Conservation (phyloP, 2,797 vertebrate genomes). For the Syngnathus rostellatus region DNA sequence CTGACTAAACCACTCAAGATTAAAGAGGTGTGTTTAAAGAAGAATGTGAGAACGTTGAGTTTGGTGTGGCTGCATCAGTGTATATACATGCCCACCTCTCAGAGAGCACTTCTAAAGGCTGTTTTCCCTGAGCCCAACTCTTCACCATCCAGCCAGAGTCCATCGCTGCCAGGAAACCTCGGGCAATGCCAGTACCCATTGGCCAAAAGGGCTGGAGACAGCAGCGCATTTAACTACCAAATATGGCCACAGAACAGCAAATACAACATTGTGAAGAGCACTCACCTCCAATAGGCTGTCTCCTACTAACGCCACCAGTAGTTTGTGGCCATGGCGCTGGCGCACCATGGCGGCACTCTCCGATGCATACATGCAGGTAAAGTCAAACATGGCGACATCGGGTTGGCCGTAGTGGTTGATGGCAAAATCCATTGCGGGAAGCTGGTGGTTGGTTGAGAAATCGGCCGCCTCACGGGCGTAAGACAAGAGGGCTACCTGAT, state of each 20-base stretch:
- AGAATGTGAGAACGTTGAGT: neutral
- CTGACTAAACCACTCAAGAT: slow-evolving; percentile 56
- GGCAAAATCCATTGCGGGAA: slow-evolving; percentile 90
- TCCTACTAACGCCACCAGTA: slow-evolving; percentile 89
- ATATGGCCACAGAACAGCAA: slow-evolving; percentile 20
- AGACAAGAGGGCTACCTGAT: slow-evolving; percentile 87
- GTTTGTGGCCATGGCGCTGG: slow-evolving; percentile 80
- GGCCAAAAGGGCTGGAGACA: slow-evolving; percentile 88
- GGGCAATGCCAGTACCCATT: slow-evolving; percentile 97
- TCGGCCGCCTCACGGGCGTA: slow-evolving; percentile 91
- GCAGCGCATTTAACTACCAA: slow-evolving; percentile 35
- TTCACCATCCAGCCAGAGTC: slow-evolving; percentile 97
- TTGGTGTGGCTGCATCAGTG: slow-evolving; percentile 10
- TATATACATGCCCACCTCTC: slow-evolving; percentile 80
- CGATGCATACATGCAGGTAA: slow-evolving; percentile 97
- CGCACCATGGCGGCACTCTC: slow-evolving; percentile 93
- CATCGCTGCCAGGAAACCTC: slow-evolving; percentile 95
- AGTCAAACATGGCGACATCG: slow-evolving; percentile 98
- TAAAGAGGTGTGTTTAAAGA: slow-evolving; percentile 47
- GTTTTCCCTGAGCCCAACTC: slow-evolving; percentile 87
- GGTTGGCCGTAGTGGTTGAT: slow-evolving; percentile 99
- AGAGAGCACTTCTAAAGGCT: slow-evolving; percentile 86
- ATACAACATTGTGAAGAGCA: neutral
- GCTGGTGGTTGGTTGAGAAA: slow-evolving; percentile 94
- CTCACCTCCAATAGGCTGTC: slow-evolving; percentile 95